phyloP scores from a whole-genome alignment of 2,888 invertebrate genomes.

The Phlogophora meticulosa region DNA sequence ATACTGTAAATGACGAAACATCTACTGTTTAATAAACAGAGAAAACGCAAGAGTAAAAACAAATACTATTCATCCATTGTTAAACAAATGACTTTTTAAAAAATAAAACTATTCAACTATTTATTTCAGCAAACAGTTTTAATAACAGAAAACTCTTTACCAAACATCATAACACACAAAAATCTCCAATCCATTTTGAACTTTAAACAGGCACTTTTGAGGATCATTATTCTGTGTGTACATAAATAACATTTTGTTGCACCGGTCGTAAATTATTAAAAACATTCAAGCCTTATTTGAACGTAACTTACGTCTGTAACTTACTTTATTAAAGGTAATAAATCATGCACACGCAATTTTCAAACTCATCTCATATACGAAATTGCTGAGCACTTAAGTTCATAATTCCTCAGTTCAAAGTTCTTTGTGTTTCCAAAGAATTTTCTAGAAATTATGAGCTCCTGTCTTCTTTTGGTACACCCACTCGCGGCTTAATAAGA shows the following conservation, averaged over 20 bases:
- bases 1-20: neutral
- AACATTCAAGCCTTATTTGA: conserved; percentile 63
- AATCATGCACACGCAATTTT: conserved; percentile 57
- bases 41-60: neutral
- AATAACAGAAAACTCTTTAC: conserved; percentile 42
- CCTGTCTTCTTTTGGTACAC: too few species aligned
- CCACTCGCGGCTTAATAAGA: too few species aligned
- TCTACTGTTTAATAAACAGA: neutral
- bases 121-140: conserved; percentile 43
- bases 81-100: conserved; percentile 32
- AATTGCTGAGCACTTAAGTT: conserved; percentile 27
- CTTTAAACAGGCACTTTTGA: fast-evolving
- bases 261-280: conserved; percentile 63
- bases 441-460: too few species aligned
- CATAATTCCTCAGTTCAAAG: conserved; percentile 19
- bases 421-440: conserved; percentile 15
- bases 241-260: neutral
- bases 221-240: neutral
- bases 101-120: conserved; percentile 39
- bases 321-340: conserved; percentile 68
- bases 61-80: conserved; percentile 2
- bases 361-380: conserved; percentile 34
- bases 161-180: conserved; percentile 5
- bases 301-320: conserved; percentile 54
- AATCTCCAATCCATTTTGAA: neutral